phyloP scores from a whole-genome alignment of 2,113 vertebrate species.

The Emydura subglobosa region DNA sequence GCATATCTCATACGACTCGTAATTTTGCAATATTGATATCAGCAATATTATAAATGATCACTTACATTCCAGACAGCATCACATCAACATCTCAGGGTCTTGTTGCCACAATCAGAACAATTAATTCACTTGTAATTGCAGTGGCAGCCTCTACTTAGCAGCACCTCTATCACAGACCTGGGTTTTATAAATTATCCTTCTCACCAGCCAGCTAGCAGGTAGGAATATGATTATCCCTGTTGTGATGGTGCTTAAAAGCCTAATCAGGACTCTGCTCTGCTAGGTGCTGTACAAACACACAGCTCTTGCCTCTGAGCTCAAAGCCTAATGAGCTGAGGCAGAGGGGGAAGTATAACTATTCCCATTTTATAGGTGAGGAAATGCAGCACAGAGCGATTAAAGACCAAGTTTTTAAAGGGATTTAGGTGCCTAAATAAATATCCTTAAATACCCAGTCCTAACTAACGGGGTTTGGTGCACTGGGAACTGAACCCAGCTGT shows the following conservation, averaged over 20 bases:
- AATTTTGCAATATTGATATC: no score
- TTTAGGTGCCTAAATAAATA: not conserved
- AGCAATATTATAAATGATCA: no score
- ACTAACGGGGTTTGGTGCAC: not conserved
- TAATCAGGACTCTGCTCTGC: not conserved
- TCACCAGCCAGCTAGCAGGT: not conserved
- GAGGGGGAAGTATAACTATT: not conserved
- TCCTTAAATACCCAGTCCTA: not conserved
- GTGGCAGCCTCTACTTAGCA: not conserved
- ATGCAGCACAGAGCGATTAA: not conserved
- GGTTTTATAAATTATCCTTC: not conserved
- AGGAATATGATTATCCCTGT: not conserved
- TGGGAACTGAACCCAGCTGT: not conserved
- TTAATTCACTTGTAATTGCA: not conserved
- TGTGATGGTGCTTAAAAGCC: not conserved
- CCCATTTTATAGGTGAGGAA: not conserved
- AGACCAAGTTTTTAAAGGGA: not conserved
- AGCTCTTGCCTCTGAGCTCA: not conserved
- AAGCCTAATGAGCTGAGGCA: not conserved
- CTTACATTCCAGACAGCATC: no score
- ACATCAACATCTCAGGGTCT: not conserved
- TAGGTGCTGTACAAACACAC: not conserved
- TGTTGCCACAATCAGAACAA: not conserved
- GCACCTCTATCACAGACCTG: not conserved
- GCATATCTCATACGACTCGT: no score